Conservation (phyloP, 2,888 invertebrate species). For the Caenorhabditis sp. region DNA sequence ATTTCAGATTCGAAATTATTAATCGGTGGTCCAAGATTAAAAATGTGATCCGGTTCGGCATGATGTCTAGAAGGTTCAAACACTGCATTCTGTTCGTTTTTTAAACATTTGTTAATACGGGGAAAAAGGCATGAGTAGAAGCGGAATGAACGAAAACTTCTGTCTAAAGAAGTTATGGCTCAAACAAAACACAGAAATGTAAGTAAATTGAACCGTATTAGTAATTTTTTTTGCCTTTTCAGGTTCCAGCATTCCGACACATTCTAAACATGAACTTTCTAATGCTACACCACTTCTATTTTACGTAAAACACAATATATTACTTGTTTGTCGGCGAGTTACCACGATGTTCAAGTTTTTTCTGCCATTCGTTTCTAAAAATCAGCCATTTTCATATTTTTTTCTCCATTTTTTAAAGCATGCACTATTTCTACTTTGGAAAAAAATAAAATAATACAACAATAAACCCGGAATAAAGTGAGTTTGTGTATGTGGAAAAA, state of each 20-base stretch:
- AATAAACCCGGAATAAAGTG: neutral
- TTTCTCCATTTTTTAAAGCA: constrained; percentile 2
- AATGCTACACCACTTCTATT: neutral
- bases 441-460: neutral
- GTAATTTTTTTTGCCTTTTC: too few species aligned
- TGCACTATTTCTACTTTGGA: neutral
- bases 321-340: constrained; percentile 8
- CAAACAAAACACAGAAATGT: too few species aligned
- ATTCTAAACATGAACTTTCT: neutral
- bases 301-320: neutral
- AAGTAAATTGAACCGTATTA: too few species aligned
- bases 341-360: constrained; percentile 27
- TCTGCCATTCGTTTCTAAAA: constrained; percentile 31
- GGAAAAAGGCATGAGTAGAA: neutral
- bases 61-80: neutral
- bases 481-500: neutral
- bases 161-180: too few species aligned
- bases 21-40: constrained; percentile 4
- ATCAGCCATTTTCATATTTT: neutral
- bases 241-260: too few species aligned
- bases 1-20: constrained; percentile 52
- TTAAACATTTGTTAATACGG: neutral
- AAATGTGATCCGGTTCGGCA: neutral
- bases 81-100: neutral
- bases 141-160: neutral